Base-by-base conservation (phyloP, 2,797 vertebrate species). In the Micropoecilia bifurca region DNA sequence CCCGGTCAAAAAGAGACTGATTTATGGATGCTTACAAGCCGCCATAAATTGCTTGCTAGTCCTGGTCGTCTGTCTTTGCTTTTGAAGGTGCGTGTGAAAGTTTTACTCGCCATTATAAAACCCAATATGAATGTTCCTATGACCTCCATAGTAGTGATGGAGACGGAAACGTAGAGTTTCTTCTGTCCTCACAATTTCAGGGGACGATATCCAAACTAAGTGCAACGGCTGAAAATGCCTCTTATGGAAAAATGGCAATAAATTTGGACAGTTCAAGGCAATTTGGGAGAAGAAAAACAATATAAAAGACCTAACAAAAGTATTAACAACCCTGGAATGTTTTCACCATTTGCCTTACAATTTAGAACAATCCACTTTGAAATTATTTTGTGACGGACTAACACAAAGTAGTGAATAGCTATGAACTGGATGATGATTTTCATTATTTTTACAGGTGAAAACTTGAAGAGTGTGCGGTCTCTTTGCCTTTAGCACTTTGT, bases 21-120 rank as follows among this genome's bases (percentile, higher is more conserved):
- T 91, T 91, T 91, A 95, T 86, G 33, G 79, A 80, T 86, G 80
- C 81, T 86, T 93, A 91, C 81, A 89, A 94, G 90, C 28, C 61
- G 77, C 88, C 22, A 53, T 53, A 53, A 53, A 53, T 53, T 22
- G 89, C 80, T 61, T 69, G 79, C 87, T 77, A 90, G 84, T 79
- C 80, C 63, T 46, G 75, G 47, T 77, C 78, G 73, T 77, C 80
- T 83, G 36, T 83, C 61, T 77, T 74, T 72, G 45, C 79, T 66
- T 83, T 74, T 73, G 25, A 77, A 48, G 30, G 73, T 68, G 74
- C 48, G 28, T 80, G 66, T 74, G n/a, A 69, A 77, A 75, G 18
- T 36, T 84, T 83, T 69, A 77, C 80, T 85, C 71, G 81, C 50
- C 30, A 55, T 55, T 75, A 81, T 86, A 87, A 85, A 91, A 87